Conservation (phyloP, 1,140 invertebrate species). For the Nasonia vitripennis region DNA sequence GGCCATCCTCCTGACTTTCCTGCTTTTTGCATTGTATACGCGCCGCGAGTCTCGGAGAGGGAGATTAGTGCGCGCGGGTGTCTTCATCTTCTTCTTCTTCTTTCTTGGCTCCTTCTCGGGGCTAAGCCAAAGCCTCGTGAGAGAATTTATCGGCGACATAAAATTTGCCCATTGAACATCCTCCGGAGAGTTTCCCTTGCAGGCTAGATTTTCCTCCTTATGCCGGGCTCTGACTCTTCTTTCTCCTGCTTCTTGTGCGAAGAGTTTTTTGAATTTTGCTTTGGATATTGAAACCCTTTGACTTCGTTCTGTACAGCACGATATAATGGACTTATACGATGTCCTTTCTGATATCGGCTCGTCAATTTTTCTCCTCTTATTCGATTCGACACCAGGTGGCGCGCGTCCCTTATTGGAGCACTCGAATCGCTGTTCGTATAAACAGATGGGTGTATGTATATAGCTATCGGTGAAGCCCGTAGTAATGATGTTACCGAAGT, state of each 20-base stretch:
- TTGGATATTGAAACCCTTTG: not conserved
- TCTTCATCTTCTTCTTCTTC: not conserved
- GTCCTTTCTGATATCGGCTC: no score
- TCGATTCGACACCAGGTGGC: no score
- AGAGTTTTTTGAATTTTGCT: no score
- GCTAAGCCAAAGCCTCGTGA: conserved; percentile 32
- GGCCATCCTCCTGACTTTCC: not conserved
- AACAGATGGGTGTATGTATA: no score
- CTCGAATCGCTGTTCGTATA: no score
- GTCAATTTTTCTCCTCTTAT: no score
- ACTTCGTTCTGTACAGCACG: no score
- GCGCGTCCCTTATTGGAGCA: no score
- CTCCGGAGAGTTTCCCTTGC: not conserved
- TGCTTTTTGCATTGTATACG: not conserved
- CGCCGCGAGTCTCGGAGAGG: not conserved
- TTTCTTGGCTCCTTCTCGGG: not conserved
- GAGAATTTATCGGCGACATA: conserved; percentile 48
- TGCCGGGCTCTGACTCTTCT: not conserved
- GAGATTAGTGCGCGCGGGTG: not conserved
- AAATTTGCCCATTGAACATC: conserved; percentile 44
- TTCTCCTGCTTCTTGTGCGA: not conserved
- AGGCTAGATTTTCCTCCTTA: not conserved
- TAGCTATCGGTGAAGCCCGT: no score
- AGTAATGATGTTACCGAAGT: no score
- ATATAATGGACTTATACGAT: no score